phyloP scores from a whole-genome alignment of 2,113 vertebrate species.

The Callospermophilus lateralis region DNA sequence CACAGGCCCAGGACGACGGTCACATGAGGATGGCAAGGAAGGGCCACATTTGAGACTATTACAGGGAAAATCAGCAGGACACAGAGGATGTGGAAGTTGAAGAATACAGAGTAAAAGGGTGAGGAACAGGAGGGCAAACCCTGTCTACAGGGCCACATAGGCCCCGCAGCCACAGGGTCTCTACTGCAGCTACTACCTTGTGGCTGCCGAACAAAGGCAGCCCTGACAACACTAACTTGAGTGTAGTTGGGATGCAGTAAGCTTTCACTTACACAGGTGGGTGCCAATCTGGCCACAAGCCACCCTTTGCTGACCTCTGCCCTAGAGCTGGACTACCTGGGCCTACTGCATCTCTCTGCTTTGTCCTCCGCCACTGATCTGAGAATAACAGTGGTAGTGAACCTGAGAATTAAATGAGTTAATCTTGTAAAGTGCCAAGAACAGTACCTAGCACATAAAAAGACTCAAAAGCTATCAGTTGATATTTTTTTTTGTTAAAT shows the following conservation, averaged over 20 bases:
- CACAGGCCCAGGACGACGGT: background rate
- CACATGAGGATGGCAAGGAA: background rate
- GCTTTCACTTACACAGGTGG: background rate
- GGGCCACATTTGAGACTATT: background rate
- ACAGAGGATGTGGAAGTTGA: accelerated
- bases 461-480: background rate
- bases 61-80: background rate
- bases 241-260: background rate
- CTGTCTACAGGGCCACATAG: background rate
- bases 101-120: background rate
- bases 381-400: background rate
- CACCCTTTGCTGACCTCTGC: background rate
- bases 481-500: background rate
- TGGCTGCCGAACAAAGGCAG: background rate
- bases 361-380: background rate
- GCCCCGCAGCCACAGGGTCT: accelerated
- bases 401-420: background rate
- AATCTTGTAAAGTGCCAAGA: background rate
- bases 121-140: no score
- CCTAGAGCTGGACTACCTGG: no score
- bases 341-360: background rate
- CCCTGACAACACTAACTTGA: no score
- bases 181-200: accelerated
- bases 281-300: no score
- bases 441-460: background rate